A percentile compares a stretch with the other conserved stretches of the same genome.
Conservation (phyloP, 2,888 invertebrate genomes). For the Eueremaeus valkanovi region DNA sequence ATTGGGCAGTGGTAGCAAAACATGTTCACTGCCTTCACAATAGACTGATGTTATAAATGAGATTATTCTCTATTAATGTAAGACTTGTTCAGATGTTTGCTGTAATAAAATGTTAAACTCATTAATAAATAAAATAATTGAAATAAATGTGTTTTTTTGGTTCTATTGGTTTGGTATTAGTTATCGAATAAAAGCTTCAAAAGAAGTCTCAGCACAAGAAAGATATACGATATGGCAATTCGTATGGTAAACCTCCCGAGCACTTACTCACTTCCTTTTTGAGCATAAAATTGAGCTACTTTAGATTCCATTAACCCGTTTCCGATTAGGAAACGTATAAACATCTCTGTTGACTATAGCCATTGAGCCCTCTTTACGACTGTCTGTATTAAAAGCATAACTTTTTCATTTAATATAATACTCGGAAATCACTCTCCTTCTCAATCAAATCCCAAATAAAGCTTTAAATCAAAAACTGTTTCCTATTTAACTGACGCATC, state of each 20-base stretch:
- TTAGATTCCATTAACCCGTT: constrained; percentile 37
- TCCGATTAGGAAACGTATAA: constrained; percentile 30
- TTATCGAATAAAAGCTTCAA: not conserved
- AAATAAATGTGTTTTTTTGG: too few species aligned
- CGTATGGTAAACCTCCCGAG: not conserved
- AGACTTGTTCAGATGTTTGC: not conserved
- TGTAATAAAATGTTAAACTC: not conserved
- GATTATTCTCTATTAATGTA: not conserved
- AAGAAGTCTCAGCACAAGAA: not conserved
- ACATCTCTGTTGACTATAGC: not conserved
- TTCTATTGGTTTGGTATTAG: not conserved
- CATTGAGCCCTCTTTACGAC: constrained; percentile 13
- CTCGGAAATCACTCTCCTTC: not conserved
- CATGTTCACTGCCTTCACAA: too few species aligned
- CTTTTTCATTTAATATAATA: constrained; percentile 27
- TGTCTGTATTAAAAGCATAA: constrained; percentile 24
- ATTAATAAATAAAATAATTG: too few species aligned
- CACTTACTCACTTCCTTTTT: constrained; percentile 25
- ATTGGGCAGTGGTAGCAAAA: constrained; percentile 89
- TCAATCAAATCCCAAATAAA: constrained; percentile 4
- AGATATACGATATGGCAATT: not conserved
- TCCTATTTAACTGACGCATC: constrained; percentile 20
- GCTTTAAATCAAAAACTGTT: constrained; percentile 6
- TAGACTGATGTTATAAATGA: too few species aligned
- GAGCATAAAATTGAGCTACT: constrained; percentile 11